Percentiles rank a stretch among this genome's conserved stretches.
phyloP scores from a whole-genome alignment of 2,113 vertebrate species.

The Cisticola juncidis region DNA sequence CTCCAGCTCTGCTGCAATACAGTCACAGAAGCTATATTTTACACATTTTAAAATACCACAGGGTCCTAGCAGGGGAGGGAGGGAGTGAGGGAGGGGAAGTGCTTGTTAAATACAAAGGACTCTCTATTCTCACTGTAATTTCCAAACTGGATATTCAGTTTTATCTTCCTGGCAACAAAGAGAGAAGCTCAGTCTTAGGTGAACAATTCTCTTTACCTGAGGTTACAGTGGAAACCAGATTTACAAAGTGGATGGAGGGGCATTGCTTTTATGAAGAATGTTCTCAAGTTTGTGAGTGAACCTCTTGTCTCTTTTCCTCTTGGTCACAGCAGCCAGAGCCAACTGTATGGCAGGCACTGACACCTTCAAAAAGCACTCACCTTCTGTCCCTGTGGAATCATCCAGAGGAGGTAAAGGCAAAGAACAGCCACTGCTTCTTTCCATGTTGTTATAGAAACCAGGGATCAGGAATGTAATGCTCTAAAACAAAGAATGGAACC shows the following conservation, averaged over 20 bases:
- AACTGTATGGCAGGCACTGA: not conserved
- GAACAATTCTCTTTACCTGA: not conserved
- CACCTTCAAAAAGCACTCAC: not conserved
- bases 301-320: conserved; percentile 20
- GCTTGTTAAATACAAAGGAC: not conserved
- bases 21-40: not conserved
- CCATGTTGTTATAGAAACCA: conserved; percentile 86
- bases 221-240: not conserved
- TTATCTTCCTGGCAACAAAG: not conserved
- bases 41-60: not conserved
- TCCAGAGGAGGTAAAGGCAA: conserved; percentile 18
- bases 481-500: conserved; percentile 57
- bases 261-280: not conserved
- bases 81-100: not conserved
- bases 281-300: not conserved
- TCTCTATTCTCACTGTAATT: not conserved
- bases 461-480: conserved; percentile 89
- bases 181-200: not conserved
- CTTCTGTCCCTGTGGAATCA: not conserved
- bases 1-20: not conserved
- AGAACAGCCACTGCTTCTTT: conserved; percentile 19
- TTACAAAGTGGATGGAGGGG: not conserved
- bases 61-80: not conserved
- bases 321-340: not conserved
- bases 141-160: not conserved